Conservation (phyloP, 2,888 invertebrate species). For the Drosophila subquinaria region DNA sequence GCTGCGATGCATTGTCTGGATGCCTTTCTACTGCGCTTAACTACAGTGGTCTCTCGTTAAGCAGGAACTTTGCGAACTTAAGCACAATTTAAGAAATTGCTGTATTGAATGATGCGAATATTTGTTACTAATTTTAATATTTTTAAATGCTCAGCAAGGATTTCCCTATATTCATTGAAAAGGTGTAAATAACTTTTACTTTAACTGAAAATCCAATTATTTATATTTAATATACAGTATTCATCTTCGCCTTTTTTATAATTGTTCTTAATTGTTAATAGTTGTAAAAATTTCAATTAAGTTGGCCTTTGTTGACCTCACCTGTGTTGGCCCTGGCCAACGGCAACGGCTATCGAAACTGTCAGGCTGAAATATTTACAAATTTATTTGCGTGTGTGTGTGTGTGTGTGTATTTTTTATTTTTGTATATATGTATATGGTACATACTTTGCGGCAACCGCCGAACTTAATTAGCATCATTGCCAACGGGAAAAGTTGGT, state of each 20-base stretch:
- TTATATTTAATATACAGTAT: background rate
- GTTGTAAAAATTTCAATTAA: constrained; percentile 66
- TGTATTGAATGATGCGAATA: background rate
- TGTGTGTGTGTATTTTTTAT: background rate
- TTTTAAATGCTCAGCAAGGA: no score
- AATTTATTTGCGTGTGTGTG: background rate
- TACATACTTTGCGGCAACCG: constrained; percentile 21
- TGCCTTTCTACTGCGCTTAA: background rate
- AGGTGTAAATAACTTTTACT: no score
- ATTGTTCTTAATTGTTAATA: constrained; percentile 21
- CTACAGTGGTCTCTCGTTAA: constrained; percentile 2
- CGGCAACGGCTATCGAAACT: background rate
- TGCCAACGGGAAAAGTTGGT: constrained; percentile 49
- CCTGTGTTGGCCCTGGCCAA: constrained; percentile 3
- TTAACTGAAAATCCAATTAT: no score
- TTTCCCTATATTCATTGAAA: no score
- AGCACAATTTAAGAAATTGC: background rate
- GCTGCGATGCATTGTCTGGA: constrained; percentile 6
- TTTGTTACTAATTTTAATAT: no score
- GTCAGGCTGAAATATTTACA: background rate
- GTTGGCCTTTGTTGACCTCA: constrained; percentile 51
- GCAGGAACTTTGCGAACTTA: background rate
- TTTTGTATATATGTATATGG: constrained; percentile 2
- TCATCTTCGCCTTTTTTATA: background rate
- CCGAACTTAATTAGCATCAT: constrained; percentile 63